Percentiles rank a stretch among this genome's conserved stretches.
These are phyloP conservation scores for Melieria omissa DNA, from an alignment of 2,888 invertebrate species.

Conservation along the genomic window DNA sequence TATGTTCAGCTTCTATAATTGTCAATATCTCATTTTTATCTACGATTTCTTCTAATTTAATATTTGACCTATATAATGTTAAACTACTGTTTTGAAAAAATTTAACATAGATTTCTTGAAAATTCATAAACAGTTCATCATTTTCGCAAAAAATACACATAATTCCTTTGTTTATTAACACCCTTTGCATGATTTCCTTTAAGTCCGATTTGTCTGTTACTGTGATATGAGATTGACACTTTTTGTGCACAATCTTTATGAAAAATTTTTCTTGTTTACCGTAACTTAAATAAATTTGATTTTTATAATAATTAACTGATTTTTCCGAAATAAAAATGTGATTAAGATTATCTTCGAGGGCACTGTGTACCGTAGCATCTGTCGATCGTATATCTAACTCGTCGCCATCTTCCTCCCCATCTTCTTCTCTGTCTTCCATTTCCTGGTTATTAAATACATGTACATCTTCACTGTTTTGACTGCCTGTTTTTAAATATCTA, in stretches of 20 bases:
- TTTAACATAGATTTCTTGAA: background rate
- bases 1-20: background rate
- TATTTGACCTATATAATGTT: no score
- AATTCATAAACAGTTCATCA: constrained; percentile 42
- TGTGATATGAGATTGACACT: constrained; percentile 21
- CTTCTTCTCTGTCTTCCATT: background rate
- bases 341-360: constrained; percentile 34
- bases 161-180: constrained; percentile 15
- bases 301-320: constrained; percentile 31
- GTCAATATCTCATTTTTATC: background rate
- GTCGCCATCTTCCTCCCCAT: constrained; percentile 45
- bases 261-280: constrained; percentile 17
- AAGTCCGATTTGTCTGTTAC: constrained; percentile 13
- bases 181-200: constrained; percentile 7
- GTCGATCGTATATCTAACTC: constrained; percentile 20
- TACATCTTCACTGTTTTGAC: background rate
- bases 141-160: constrained; percentile 22
- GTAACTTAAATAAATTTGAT: constrained; percentile 26
- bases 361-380: constrained; percentile 33
- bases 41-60: no score
- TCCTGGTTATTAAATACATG: background rate
- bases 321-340: constrained; percentile 24
- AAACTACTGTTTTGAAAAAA: no score
- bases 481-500: constrained; percentile 35
- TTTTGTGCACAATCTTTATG: constrained; percentile 29